Percentiles rank a stretch among this genome's conserved stretches.
These are phyloP conservation scores for Papilio aristodemus DNA, from an alignment of 1,140 invertebrate species.

Conservation along the genomic window DNA sequence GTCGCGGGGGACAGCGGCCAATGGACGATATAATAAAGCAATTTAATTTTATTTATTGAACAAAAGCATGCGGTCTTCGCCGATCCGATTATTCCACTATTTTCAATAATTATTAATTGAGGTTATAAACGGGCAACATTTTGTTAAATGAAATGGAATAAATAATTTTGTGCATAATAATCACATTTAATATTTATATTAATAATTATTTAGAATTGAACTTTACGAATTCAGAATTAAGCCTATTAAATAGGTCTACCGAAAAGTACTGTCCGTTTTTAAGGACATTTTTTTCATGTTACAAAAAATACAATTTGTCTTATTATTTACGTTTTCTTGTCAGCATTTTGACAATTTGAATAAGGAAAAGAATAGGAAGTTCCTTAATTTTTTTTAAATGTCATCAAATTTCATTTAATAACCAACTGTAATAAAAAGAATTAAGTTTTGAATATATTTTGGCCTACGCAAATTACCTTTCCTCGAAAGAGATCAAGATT, in stretches of 20 bases:
- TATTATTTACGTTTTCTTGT: too few relatives aligned
- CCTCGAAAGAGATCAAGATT: not conserved
- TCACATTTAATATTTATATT: not conserved
- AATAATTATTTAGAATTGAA: too few relatives aligned
- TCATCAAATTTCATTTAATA: too few relatives aligned
- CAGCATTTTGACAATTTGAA: too few relatives aligned
- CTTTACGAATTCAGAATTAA: too few relatives aligned
- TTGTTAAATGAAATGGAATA: not conserved
- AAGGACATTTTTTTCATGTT: too few relatives aligned
- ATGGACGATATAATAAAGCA: constrained; percentile 20
- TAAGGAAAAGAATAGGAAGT: too few relatives aligned
- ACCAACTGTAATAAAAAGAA: too few relatives aligned
- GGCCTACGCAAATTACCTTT: not conserved
- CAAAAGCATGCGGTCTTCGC: constrained; percentile 27
- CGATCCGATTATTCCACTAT: constrained; percentile 15
- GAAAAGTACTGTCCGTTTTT: too few relatives aligned
- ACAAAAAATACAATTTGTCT: too few relatives aligned
- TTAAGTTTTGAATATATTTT: not conserved
- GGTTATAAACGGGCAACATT: constrained; percentile 7
- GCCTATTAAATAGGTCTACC: too few relatives aligned
- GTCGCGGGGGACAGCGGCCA: constrained; percentile 5
- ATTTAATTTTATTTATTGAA: constrained; percentile 22
- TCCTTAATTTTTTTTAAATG: too few relatives aligned
- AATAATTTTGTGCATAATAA: not conserved
- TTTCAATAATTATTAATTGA: constrained; percentile 22